Evolutionary conservation across 2,113 vertebrate species (phyloP).

Genomic region (Labeo rohita): DNA sequence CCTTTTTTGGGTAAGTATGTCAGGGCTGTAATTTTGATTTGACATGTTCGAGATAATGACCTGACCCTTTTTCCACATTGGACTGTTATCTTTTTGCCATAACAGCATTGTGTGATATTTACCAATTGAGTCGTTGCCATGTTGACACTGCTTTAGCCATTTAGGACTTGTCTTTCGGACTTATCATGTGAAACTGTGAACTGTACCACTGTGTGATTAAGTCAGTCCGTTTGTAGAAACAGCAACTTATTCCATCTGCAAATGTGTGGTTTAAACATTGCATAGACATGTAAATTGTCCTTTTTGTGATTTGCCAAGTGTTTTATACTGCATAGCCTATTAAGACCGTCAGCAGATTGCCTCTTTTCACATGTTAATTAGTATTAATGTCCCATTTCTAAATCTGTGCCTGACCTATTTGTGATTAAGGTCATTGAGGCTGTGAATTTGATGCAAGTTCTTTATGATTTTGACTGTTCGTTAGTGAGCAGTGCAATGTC

Average conservation of each 20-base stretch:
- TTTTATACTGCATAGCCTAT: background rate
- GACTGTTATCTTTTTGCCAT: slow-evolving; percentile 56
- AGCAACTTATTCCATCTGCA: slow-evolving; percentile 37
- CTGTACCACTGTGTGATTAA: background rate
- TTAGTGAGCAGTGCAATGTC: slow-evolving; percentile 94
- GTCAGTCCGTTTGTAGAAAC: slow-evolving; percentile 13
- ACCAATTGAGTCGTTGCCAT: slow-evolving; percentile 52
- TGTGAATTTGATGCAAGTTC: slow-evolving; percentile 84
- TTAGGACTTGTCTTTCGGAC: background rate
- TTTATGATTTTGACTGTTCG: slow-evolving; percentile 88
- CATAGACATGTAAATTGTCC: slow-evolving; percentile 52
- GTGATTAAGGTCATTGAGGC: slow-evolving; percentile 74
- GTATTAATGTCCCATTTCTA: slow-evolving; percentile 39
- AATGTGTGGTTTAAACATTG: background rate
- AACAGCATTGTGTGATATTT: slow-evolving; percentile 48
- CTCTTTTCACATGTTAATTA: slow-evolving; percentile 22
- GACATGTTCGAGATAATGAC: slow-evolving; percentile 49
- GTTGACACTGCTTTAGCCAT: slow-evolving; percentile 61
- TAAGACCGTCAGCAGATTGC: background rate
- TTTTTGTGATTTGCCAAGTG: slow-evolving; percentile 66
- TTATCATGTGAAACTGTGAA: background rate
- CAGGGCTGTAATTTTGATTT: slow-evolving; percentile 58
- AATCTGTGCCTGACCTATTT: slow-evolving; percentile 35
- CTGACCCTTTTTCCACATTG: slow-evolving; percentile 63
- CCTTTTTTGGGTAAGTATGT: slow-evolving; percentile 78